Conservation (phyloP, 2,113 vertebrate genomes). For the Thamnaconus septentrionalis region DNA sequence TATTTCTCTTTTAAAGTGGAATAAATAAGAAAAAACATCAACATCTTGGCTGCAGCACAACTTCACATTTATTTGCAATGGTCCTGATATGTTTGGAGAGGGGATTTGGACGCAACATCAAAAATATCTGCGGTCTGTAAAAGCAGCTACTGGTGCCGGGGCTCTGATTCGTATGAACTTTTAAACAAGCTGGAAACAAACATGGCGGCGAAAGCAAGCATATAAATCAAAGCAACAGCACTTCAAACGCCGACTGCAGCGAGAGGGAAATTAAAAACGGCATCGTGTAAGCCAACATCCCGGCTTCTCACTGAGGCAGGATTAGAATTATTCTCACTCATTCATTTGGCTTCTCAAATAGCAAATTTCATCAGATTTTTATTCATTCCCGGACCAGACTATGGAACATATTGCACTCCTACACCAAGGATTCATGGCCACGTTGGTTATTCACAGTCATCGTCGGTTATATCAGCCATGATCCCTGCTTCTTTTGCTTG, state of each 20-base stretch:
- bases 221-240: constrained; percentile 24
- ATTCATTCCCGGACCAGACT: too few species aligned
- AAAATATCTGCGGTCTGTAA: too few species aligned
- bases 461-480: too few species aligned
- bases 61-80: too few species aligned
- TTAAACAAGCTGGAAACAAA: constrained; percentile 35
- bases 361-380: not conserved
- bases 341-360: not conserved
- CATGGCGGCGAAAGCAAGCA: constrained; percentile 18
- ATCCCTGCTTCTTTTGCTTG: too few species aligned
- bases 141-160: not conserved
- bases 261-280: constrained; percentile 14
- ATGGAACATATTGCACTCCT: too few species aligned
- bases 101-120: not conserved
- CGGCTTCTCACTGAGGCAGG: not conserved
- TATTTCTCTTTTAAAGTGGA: too few species aligned
- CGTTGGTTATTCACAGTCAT: too few species aligned
- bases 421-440: too few species aligned
- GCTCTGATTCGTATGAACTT: constrained; percentile 44
- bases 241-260: constrained; percentile 32
- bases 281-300: constrained; percentile 1
- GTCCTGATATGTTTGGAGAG: too few species aligned
- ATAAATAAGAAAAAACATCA: too few species aligned
- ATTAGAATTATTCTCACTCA: not conserved
- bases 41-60: too few species aligned